Evolutionary conservation across 2,113 vertebrate species (phyloP), one percentile per base, ranked within the genome.

Genomic region (Atrichornis clamosus): DNA sequence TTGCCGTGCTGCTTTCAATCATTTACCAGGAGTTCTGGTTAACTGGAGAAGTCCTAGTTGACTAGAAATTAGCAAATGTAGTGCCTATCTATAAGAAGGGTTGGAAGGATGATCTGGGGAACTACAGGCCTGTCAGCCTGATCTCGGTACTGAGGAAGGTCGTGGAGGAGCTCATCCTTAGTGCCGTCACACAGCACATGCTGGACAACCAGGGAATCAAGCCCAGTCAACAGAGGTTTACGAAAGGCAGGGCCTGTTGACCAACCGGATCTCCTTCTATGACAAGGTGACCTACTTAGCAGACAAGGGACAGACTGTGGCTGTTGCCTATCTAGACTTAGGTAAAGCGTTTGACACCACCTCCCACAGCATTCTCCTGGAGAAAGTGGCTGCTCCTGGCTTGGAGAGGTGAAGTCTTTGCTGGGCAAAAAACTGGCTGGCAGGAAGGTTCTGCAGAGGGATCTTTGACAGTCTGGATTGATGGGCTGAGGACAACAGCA

Each of bases 71-170:
- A 53, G 24, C 2, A 76, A 89, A 23, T 5, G 11, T 32, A 47
- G 10, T 41, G 17, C 52, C 30, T 24, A 15, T 22, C 28, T 76
- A 7, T 32, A 41, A 35, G 11, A 68, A 22, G 35, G 11, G 1
- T 62, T 0, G 0, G 55, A 83, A 55, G 55, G 30, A 27, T 27
- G 9, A 41, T 22, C 30, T 0, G 0, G 17, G 26, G 11, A 83
- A 2, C 14, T 53, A 41, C n/a, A 26, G 39, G n/a, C 24, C 28
- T 67, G 39, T 21, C 39, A 53, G 22, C 33, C 60, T 82, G 33
- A 30, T 67, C 52, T 67, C 1, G 0, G 17, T 30, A 41, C 46
- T 1, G 4, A 32, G 68, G 60, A 67, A 37, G 13, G 30, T 68
- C 24, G 32, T 10, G 16, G 47, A 60, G 28, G 26, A 46, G 62